Base-by-base conservation (phyloP, 2,888 invertebrate species). In the Azorinus chamasolen region DNA sequence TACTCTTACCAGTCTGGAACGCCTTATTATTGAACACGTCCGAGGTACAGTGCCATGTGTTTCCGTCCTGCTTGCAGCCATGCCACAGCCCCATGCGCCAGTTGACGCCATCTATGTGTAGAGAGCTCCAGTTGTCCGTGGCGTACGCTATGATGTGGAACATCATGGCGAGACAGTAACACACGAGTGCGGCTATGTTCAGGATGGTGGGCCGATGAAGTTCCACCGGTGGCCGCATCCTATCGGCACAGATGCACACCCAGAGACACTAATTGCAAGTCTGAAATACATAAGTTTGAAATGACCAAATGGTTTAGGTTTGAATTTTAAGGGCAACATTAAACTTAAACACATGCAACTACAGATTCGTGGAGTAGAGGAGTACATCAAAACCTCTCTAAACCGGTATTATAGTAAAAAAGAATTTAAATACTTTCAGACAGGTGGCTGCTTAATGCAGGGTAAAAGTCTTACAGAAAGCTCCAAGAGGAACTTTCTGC, bases 131-230 rank as follows among this genome's bases (percentile, higher is more conserved):
- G 65, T 66, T 73, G 46, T 73, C 70, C 1, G 83, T 79, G 41
- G 74, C 74, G 58, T 69, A 83, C 22, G 83, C 79, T 18, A 83
- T 83, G 45, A 83, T 59, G 62, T 83, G 79, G 54, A 83, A 83
- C 65, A 83, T 22, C 39, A 74, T 73, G 48, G 76, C 73, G 6
- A 83, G 59, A 24, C 75, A 76, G 71, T 79, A 77, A 58, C 74
- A 72, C n/a, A 72, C 32, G 18, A 83, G 65, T 43, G 83, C 74
- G 10, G 69, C 63, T 16, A 76, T 48, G 43, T 71, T 79, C 14
- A 79, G 61, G 18, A 76, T 58, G 16, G 79, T 79, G 2, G 76
- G 77, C 41, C 74, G 72, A 64, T 61, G 64, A 12, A 77, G 69
- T 43, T 83, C 76, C 48, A 83, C 37, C n/a, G 75, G 80, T 8